Conservation (phyloP, 2,797 vertebrate genomes). For the Myotis planiceps region DNA sequence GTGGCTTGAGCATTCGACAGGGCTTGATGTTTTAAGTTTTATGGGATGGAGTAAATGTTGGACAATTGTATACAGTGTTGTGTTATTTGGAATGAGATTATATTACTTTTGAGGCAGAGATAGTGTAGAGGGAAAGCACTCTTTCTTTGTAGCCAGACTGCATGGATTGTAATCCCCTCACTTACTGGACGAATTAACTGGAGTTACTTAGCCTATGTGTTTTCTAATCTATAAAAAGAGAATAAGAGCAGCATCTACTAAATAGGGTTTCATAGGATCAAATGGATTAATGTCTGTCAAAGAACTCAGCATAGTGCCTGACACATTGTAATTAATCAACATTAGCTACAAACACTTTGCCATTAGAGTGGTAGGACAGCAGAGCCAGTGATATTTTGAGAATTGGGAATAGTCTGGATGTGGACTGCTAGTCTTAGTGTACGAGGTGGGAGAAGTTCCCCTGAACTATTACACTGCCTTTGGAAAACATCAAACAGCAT, state of each 20-base stretch:
- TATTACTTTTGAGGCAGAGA: neutral
- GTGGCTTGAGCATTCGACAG: neutral
- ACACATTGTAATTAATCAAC: constrained; percentile 15
- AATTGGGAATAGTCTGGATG: neutral
- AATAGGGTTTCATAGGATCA: constrained; percentile 30
- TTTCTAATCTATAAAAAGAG: constrained; percentile 46
- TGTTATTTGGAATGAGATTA: neutral
- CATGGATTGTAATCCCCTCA: neutral
- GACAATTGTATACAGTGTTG: neutral
- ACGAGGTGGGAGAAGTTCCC: neutral
- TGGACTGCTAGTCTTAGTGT: neutral
- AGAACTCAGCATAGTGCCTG: neutral
- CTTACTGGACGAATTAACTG: neutral
- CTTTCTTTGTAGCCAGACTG: neutral
- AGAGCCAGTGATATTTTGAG: neutral
- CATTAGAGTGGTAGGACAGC: neutral
- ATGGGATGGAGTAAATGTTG: neutral
- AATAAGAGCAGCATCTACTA: neutral
- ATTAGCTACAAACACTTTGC: neutral
- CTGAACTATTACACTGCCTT: neutral
- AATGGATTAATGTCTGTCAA: constrained; percentile 54
- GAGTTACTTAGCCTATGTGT: constrained; percentile 17
- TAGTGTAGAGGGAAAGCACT: neutral
- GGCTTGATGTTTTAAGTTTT: neutral
- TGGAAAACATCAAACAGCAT: neutral